phyloP scores from a whole-genome alignment of 2,797 vertebrate genomes.

The Vespertilio murinus region DNA sequence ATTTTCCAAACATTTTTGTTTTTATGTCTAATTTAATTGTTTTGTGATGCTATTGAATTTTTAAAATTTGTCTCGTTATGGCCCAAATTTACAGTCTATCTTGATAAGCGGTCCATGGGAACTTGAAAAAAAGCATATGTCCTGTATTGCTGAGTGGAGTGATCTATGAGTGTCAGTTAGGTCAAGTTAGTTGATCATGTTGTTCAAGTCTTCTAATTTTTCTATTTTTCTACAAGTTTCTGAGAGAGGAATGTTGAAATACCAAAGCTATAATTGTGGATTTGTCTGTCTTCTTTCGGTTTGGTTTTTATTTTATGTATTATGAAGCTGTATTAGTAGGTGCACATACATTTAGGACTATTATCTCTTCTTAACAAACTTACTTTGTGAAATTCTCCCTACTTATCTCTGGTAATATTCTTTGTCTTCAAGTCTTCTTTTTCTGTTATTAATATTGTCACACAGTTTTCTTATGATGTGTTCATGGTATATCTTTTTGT shows the following conservation, averaged over 20 bases:
- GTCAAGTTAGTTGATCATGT: not conserved
- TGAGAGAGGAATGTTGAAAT: constrained; percentile 20
- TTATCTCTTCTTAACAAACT: not conserved
- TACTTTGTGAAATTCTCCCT: not conserved
- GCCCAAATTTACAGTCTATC: not conserved
- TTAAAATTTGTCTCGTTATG: not conserved
- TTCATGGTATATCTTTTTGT: not conserved
- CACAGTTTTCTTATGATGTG: not conserved
- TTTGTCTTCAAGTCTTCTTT: not conserved
- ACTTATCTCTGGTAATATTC: not conserved
- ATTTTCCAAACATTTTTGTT: constrained; percentile 29
- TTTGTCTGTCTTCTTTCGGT: not conserved
- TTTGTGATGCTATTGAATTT: constrained; percentile 14
- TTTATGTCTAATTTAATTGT: constrained; percentile 50
- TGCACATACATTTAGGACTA: not conserved
- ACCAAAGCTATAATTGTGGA: not conserved
- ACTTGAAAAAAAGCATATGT: not conserved
- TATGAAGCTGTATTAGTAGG: not conserved
- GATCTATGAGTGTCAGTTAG: not conserved
- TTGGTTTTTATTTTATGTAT: not conserved
- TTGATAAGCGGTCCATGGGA: not conserved
- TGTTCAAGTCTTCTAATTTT: not conserved
- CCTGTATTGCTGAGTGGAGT: not conserved
- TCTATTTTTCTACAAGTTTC: constrained; percentile 15
- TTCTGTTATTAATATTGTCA: not conserved